Conservation (phyloP, 2,113 vertebrate genomes). For the Clarias batrachus region DNA sequence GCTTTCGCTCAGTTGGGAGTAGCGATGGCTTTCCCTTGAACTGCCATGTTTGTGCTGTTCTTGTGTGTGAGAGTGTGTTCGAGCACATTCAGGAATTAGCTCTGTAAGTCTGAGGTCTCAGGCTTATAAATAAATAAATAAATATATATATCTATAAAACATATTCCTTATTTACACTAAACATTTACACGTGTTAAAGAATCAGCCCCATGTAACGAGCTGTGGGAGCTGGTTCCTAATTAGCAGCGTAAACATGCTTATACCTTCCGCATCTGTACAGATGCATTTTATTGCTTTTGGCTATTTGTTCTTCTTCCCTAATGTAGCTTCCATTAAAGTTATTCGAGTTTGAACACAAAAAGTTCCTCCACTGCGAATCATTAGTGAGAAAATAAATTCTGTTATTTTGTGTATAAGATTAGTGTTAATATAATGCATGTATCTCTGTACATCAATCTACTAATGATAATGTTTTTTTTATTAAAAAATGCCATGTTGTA, state of each 20-base stretch:
- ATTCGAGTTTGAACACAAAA: background rate
- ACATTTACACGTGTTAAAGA: background rate
- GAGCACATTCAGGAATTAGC: background rate
- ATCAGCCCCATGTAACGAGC: background rate
- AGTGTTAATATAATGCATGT: background rate
- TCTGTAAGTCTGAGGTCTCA: background rate
- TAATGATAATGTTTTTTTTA: background rate
- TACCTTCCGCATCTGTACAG: background rate
- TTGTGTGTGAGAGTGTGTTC: slow-evolving; percentile 11
- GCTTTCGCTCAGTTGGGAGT: slow-evolving; percentile 1
- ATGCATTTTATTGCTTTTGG: background rate
- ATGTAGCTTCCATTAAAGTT: background rate
- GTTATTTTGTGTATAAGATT: background rate
- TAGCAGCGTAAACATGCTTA: background rate
- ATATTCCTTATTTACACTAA: background rate
- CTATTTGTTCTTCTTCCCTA: background rate
- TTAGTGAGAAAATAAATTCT: background rate
- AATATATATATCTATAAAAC: background rate
- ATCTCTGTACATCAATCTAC: background rate
- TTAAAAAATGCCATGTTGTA: background rate
- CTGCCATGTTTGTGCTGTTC: background rate
- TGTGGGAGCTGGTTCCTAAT: background rate
- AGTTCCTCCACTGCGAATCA: background rate
- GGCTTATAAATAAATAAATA: background rate
- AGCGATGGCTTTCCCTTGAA: background rate